These are phyloP conservation scores for Sesia apiformis DNA, from an alignment of 2,888 invertebrate genomes.

Conservation along the genomic window DNA sequence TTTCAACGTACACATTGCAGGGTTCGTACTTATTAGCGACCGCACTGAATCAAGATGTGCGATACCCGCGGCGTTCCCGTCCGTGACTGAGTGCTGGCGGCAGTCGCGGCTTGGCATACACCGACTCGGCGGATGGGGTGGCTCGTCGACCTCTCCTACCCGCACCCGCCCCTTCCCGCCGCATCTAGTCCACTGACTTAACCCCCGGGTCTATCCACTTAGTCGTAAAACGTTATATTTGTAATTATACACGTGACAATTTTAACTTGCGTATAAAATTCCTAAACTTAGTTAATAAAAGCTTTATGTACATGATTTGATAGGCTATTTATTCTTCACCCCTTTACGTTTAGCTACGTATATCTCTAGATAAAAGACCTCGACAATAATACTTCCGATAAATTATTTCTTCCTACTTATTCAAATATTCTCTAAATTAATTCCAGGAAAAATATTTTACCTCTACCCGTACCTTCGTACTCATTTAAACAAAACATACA, in stretches of 20 bases:
- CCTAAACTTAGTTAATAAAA: not conserved
- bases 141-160: constrained; percentile 10
- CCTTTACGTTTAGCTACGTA: constrained; percentile 5
- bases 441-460: no score
- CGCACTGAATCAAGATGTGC: constrained; percentile 11
- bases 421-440: no score
- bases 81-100: constrained; percentile 25
- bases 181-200: not conserved
- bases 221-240: constrained; percentile 6
- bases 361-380: no score
- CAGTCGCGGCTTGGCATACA: constrained; percentile 4
- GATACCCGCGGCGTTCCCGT: constrained; percentile 18
- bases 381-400: no score
- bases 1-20: constrained; percentile 47
- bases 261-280: no score
- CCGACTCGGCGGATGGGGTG: constrained; percentile 19
- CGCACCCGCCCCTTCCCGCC: constrained; percentile 7
- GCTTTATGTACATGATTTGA: not conserved
- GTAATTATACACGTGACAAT: not conserved
- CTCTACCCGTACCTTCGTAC: no score
- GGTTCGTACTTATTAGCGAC: constrained; percentile 17
- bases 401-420: no score
- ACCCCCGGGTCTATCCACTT: constrained; percentile 7
- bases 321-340: not conserved
- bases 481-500: no score